Conservation (phyloP, 1,140 invertebrate species). For the Bradysia coprophila region DNA sequence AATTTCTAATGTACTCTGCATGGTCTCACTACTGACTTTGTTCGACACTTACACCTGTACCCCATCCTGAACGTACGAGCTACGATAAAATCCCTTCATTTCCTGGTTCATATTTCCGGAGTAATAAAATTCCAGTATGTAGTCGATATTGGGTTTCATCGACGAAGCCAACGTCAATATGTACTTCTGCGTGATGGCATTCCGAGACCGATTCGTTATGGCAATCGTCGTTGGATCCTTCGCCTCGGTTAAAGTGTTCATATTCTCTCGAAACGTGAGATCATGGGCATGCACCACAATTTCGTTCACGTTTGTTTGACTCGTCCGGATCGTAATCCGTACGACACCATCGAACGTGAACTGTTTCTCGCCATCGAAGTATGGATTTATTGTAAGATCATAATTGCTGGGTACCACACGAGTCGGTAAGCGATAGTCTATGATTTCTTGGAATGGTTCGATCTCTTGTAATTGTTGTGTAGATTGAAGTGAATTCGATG, state of each 20-base stretch:
- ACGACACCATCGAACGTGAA: constrained; percentile 42
- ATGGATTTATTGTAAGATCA: constrained; percentile 35
- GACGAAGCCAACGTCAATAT: constrained; percentile 7
- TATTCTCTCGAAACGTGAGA: constrained; percentile 13
- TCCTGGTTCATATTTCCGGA: constrained; percentile 23
- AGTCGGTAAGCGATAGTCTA: constrained; percentile 34
- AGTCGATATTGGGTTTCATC: constrained; percentile 3
- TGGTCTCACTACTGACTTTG: neutral
- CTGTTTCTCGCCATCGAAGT: constrained; percentile 28
- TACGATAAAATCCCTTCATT: constrained; percentile 34
- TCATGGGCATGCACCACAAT: constrained; percentile 45
- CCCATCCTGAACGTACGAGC: constrained; percentile 26
- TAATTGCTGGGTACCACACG: constrained; percentile 42
- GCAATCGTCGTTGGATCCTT: constrained; percentile 11
- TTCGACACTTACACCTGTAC: constrained; percentile 13
- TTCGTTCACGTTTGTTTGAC: constrained; percentile 10
- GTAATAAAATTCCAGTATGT: constrained; percentile 19
- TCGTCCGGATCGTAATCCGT: constrained; percentile 26
- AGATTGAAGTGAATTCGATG: too few relatives aligned
- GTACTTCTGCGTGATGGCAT: constrained; percentile 11
- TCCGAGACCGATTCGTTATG: neutral
- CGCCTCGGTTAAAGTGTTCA: constrained; percentile 14
- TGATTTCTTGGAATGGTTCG: too few relatives aligned
- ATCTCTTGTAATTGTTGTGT: too few relatives aligned
- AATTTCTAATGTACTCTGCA: constrained; percentile 3